These are phyloP conservation scores for Myotis davidii DNA, from an alignment of 2,113 vertebrate species.

Conservation along the genomic window DNA sequence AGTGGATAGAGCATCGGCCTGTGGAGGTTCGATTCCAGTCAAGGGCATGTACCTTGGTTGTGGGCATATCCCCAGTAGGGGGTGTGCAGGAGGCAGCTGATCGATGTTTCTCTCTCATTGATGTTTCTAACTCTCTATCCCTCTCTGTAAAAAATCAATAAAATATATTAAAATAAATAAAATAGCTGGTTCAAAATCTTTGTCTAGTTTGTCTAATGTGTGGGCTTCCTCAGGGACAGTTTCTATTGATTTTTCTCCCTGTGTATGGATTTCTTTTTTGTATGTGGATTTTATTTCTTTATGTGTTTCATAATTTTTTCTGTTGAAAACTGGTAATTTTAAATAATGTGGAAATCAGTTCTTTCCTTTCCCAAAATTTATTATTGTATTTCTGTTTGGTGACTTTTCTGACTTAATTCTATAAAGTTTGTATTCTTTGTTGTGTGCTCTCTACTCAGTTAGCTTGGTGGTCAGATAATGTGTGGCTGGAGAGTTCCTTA, in stretches of 20 bases:
- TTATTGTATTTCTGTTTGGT: not conserved
- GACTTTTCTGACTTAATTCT: not conserved
- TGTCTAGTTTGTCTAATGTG: not conserved
- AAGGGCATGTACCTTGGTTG: too few species aligned
- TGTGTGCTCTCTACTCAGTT: not conserved
- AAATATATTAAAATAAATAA: not conserved
- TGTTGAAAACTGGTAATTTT: not conserved
- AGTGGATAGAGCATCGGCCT: too few species aligned
- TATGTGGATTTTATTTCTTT: not conserved
- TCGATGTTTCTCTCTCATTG: too few species aligned
- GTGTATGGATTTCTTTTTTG: not conserved
- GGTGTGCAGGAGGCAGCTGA: too few species aligned
- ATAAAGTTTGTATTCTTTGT: not conserved
- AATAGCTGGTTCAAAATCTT: conserved; percentile 8
- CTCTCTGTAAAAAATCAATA: too few species aligned
- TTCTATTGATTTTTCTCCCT: not conserved
- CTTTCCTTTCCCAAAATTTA: not conserved
- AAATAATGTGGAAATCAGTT: not conserved
- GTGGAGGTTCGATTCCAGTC: too few species aligned
- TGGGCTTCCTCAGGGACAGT: not conserved
- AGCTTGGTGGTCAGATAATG: conserved; percentile 21
- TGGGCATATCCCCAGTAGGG: too few species aligned
- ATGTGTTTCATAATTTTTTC: not conserved
- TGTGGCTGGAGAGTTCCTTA: not conserved
- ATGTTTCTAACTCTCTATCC: too few species aligned